Conservation (phyloP, 30 jellyfish, hydroid and myxozoan species). For the Hydractinia echinata region DNA sequence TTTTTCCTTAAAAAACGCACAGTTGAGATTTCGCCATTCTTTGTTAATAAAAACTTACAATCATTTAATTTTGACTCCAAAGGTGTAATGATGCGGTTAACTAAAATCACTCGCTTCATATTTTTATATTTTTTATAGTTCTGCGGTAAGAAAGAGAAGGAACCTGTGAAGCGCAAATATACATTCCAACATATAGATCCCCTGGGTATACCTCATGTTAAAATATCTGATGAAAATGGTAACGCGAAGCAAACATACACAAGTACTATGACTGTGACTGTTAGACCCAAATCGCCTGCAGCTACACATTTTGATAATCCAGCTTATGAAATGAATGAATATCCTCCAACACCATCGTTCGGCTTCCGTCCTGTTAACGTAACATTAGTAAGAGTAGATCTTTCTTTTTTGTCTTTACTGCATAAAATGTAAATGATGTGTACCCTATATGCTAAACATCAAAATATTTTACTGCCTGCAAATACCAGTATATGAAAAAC, state of each 20-base stretch:
- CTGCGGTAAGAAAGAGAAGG: neutral
- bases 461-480: neutral
- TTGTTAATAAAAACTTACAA: too few species aligned
- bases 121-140: slow-evolving; percentile 4
- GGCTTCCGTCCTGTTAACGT: slow-evolving; percentile 2
- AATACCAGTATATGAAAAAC: neutral
- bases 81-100: neutral
- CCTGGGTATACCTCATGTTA: neutral
- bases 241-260: neutral
- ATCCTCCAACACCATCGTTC: slow-evolving; percentile 1
- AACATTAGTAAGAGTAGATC: neutral
- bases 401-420: neutral
- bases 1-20: too few species aligned
- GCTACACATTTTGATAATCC: neutral
- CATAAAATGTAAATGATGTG: neutral
- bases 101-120: neutral
- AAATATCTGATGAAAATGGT: neutral
- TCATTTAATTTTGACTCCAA: neutral
- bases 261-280: slow-evolving; percentile 8
- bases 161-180: neutral
- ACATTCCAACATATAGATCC: slow-evolving; percentile 11
- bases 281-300: neutral
- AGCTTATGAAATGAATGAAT: slow-evolving; percentile 4
- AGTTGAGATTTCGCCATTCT: too few species aligned
- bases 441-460: neutral